Evolutionary conservation across 2,888 invertebrate genomes (phyloP).

Genomic region (Nematopogon swammerdamellus): DNA sequence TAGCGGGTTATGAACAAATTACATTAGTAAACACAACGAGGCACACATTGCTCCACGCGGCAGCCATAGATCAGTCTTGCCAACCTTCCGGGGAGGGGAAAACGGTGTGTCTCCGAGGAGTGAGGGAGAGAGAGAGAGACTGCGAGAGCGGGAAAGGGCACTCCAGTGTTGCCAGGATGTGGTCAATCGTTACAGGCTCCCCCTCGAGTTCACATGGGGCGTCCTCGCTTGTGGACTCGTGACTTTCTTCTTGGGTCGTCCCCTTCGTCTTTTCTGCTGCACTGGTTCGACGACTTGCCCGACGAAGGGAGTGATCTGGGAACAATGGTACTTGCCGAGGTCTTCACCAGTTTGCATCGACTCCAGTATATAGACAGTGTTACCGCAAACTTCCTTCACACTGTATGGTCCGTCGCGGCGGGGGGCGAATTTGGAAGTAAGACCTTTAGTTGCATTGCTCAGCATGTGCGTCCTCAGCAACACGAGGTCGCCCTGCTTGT

Average conservation of each 20-base stretch:
- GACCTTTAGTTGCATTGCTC: conserved; percentile 1
- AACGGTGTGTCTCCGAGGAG: too few species aligned
- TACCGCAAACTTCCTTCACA: background rate
- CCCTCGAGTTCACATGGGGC: conserved; percentile 1
- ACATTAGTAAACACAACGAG: too few species aligned
- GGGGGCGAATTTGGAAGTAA: conserved; percentile 1
- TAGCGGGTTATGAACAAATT: too few species aligned
- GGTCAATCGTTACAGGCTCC: conserved; percentile 4
- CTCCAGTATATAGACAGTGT: background rate
- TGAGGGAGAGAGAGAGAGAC: too few species aligned
- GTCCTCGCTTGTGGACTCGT: background rate
- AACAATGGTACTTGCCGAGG: conserved; percentile 3
- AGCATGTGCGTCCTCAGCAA: background rate
- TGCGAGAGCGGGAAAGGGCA: too few species aligned
- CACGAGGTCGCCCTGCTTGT: background rate
- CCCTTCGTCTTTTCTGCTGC: background rate
- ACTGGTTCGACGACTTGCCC: background rate
- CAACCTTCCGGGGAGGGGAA: too few species aligned
- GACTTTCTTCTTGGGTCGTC: conserved; percentile 2
- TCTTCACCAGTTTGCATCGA: background rate
- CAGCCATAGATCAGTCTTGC: too few species aligned
- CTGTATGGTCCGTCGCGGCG: conserved; percentile 3
- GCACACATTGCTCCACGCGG: too few species aligned
- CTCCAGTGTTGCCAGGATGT: too few species aligned
- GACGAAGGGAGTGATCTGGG: conserved; percentile 3